These are phyloP conservation scores for Drymonia ruficornis DNA, from an alignment of 2,888 invertebrate genomes.

Conservation along the genomic window DNA sequence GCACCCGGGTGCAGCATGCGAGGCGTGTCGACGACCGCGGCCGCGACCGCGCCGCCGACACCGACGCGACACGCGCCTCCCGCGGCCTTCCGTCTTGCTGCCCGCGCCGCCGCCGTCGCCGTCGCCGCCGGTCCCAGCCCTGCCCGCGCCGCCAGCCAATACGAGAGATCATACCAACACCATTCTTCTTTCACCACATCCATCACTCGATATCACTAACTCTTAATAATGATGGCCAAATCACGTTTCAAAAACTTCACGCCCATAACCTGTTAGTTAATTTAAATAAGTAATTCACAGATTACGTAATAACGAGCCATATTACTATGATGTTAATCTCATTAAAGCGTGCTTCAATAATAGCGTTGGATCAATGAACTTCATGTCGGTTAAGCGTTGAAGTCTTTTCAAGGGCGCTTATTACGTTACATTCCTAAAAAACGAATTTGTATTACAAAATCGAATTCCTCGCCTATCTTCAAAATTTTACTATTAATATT, in stretches of 20 bases:
- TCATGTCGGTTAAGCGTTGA: slow-evolving; percentile 72
- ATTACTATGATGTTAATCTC: slow-evolving; percentile 44
- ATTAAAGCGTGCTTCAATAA: slow-evolving; percentile 51
- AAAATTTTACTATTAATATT: slow-evolving; percentile 16
- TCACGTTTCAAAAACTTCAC: neutral
- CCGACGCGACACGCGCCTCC: slow-evolving; percentile 48
- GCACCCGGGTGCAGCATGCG: slow-evolving; percentile 48
- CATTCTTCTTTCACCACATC: neutral
- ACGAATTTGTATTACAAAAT: slow-evolving; percentile 37
- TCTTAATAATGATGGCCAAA: neutral
- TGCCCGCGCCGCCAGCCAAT: slow-evolving; percentile 12
- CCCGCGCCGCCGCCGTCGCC: slow-evolving; percentile 12
- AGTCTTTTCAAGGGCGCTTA: slow-evolving; percentile 81
- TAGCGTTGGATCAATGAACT: slow-evolving; percentile 67
- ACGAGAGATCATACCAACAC: neutral
- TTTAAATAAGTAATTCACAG: slow-evolving; percentile 24
- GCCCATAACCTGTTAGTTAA: slow-evolving; percentile 10
- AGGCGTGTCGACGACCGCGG: slow-evolving; percentile 52
- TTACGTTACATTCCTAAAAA: slow-evolving; percentile 60
- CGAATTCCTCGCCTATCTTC: slow-evolving; percentile 26
- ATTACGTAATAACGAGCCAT: slow-evolving; percentile 30
- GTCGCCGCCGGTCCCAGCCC: slow-evolving; percentile 11
- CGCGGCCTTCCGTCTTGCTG: slow-evolving; percentile 48
- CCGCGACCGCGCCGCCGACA: no score
- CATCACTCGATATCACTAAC: neutral